Percentiles rank a stretch among this genome's conserved stretches.
phyloP scores from a whole-genome alignment of 1,140 invertebrate species.

The Bombyx mandarina region DNA sequence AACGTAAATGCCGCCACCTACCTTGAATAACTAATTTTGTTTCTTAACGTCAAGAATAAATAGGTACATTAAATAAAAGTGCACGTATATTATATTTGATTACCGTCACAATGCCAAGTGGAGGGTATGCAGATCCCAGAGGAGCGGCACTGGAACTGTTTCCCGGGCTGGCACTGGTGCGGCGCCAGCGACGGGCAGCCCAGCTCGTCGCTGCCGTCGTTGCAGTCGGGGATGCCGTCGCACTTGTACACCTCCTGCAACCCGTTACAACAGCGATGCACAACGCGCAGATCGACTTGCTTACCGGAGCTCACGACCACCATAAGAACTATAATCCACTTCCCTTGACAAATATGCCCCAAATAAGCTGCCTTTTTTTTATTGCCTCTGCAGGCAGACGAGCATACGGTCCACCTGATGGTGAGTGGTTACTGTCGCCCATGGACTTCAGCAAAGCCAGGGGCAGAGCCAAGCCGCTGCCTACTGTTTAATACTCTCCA shows the following conservation, averaged over 20 bases:
- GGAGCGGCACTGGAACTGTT: slow-evolving; percentile 89
- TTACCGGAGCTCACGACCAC: not conserved
- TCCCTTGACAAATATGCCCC: not conserved
- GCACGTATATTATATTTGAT: not conserved
- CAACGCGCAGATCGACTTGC: not conserved
- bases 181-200: slow-evolving; percentile 87
- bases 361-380: too few relatives aligned
- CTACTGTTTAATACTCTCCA: too few relatives aligned
- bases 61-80: too few relatives aligned
- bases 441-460: too few relatives aligned
- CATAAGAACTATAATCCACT: not conserved
- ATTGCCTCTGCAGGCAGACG: too few relatives aligned
- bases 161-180: slow-evolving; percentile 89
- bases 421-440: too few relatives aligned
- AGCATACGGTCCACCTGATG: too few relatives aligned
- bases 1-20: too few relatives aligned
- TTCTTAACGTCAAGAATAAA: too few relatives aligned
- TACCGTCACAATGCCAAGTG: slow-evolving; percentile 94
- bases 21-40: too few relatives aligned
- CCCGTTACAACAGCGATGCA: too few relatives aligned
- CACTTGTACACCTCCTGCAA: slow-evolving; percentile 88
- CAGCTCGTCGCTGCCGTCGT: slow-evolving; percentile 92
- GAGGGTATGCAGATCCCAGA: slow-evolving; percentile 94
- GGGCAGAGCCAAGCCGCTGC: too few relatives aligned
- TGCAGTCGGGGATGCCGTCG: slow-evolving; percentile 90